Percentiles rank a stretch among this genome's conserved stretches.
phyloP scores from a whole-genome alignment of 2,113 vertebrate genomes.

The Synodontis membranacea region DNA sequence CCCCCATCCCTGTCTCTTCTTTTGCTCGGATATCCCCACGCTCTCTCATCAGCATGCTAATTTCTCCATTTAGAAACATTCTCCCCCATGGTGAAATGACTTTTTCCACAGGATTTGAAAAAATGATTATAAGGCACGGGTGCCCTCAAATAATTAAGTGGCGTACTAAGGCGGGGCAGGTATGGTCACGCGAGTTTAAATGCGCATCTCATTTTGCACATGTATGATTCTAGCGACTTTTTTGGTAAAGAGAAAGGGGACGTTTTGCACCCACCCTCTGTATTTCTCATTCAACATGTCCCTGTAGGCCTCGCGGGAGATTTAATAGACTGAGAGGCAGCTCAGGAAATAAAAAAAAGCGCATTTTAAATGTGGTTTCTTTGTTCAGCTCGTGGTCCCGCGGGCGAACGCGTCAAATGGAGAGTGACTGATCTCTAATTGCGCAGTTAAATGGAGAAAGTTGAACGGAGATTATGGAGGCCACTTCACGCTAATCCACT shows the following conservation, averaged over 20 bases:
- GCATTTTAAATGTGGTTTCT: slow-evolving; percentile 76
- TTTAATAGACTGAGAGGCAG: slow-evolving; percentile 82
- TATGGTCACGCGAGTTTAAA: slow-evolving; percentile 90
- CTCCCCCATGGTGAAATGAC: slow-evolving; percentile 85
- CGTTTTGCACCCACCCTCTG: slow-evolving; percentile 81
- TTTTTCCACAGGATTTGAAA: slow-evolving; percentile 73
- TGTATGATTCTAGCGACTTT: slow-evolving; percentile 70
- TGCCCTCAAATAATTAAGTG: slow-evolving; percentile 94
- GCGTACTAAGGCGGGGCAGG: slow-evolving; percentile 82
- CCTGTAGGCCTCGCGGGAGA: slow-evolving; percentile 85
- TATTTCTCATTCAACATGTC: slow-evolving; percentile 78
- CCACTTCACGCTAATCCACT: slow-evolving; percentile 79
- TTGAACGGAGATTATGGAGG: slow-evolving; percentile 76
- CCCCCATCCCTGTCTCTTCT: slow-evolving; percentile 14
- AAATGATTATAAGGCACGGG: slow-evolving; percentile 85
- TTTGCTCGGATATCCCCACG: slow-evolving; percentile 42
- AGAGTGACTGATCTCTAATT: slow-evolving; percentile 78
- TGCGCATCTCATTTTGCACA: slow-evolving; percentile 97
- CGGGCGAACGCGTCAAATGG: slow-evolving; percentile 65
- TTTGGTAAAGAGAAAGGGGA: slow-evolving; percentile 83
- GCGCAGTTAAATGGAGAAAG: slow-evolving; percentile 82
- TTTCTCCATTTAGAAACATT: slow-evolving; percentile 89
- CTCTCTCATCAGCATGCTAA: slow-evolving; percentile 99
- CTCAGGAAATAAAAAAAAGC: slow-evolving; percentile 72
- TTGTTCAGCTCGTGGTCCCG: slow-evolving; percentile 84